phyloP scores from a whole-genome alignment of 2,113 vertebrate genomes.

The Alosa alosa region DNA sequence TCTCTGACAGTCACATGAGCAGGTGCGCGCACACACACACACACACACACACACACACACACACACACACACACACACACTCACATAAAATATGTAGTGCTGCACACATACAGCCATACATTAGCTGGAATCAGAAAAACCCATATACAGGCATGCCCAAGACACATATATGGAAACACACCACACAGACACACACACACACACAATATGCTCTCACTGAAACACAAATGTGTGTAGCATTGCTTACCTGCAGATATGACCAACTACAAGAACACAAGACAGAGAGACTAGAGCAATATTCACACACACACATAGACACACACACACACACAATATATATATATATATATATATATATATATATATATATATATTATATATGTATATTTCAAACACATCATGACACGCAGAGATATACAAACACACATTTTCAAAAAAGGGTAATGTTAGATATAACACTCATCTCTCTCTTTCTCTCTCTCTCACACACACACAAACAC shows the following conservation, averaged over 20 bases:
- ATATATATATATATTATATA: not conserved
- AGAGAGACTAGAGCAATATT: not conserved
- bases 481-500: constrained; percentile 25
- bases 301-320: constrained; percentile 30
- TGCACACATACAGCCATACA: constrained; percentile 19
- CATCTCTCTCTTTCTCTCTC: not conserved
- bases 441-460: constrained; percentile 14
- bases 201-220: not conserved
- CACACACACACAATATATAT: constrained; percentile 20
- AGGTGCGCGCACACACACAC: constrained; percentile 9
- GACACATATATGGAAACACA: not conserved
- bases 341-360: constrained; percentile 33
- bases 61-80: constrained; percentile 41
- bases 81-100: not conserved
- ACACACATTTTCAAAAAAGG: not conserved
- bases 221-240: not conserved
- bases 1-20: constrained; percentile 31
- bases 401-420: constrained; percentile 1
- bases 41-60: constrained; percentile 17
- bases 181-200: not conserved
- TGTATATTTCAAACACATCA: not conserved
- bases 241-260: not conserved
- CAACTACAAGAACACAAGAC: not conserved
- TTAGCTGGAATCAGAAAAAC: not conserved
- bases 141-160: not conserved